Conservation (phyloP, 2,797 vertebrate species). For the Coreius guichenoti region DNA sequence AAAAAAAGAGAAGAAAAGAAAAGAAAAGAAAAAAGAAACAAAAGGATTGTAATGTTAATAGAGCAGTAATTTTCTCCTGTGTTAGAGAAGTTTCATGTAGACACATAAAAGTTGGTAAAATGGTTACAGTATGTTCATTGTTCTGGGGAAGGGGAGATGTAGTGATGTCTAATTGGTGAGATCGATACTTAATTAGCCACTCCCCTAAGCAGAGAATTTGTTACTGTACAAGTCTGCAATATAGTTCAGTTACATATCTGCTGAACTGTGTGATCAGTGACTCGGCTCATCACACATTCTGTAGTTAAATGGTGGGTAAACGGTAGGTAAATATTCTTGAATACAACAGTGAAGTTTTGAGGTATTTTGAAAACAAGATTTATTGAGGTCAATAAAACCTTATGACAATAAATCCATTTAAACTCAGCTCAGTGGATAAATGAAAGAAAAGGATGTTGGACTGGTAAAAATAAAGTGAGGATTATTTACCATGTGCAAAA, state of each 20-base stretch:
- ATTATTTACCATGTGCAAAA: conserved; percentile 23
- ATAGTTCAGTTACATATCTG: not conserved
- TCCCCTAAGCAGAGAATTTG: too few relatives aligned
- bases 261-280: too few relatives aligned
- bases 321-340: not conserved
- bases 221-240: not conserved
- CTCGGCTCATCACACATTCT: not conserved
- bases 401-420: conserved; percentile 6
- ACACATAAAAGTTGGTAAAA: not conserved
- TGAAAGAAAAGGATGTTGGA: not conserved
- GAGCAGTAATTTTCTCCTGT: not conserved
- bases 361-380: conserved; percentile 26
- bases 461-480: conserved; percentile 19
- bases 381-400: conserved; percentile 47
- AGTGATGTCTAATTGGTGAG: not conserved
- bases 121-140: not conserved
- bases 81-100: not conserved
- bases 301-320: not conserved
- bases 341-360: not conserved
- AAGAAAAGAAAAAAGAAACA: not conserved
- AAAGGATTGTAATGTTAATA: not conserved
- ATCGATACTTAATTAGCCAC: not conserved
- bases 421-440: not conserved
- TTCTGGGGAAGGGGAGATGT: not conserved
- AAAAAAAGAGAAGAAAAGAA: not conserved